Evolutionary conservation across 2,797 vertebrate genomes (phyloP).

Genomic region (Sebastolobus altivelis): DNA sequence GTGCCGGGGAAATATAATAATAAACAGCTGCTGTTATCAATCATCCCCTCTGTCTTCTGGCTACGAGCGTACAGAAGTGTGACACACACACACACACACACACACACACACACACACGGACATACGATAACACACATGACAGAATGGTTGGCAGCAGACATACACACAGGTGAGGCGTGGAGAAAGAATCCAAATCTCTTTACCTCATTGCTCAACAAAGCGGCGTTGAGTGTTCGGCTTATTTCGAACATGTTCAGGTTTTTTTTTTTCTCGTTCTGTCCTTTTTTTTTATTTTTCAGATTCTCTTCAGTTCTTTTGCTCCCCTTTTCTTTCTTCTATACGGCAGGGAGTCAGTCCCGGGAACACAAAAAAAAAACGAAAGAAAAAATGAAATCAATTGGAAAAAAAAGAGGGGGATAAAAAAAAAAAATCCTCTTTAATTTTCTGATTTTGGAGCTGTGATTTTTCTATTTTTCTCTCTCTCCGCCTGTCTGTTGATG

Average conservation of each 20-base stretch:
- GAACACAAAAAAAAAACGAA: slow-evolving; percentile 68
- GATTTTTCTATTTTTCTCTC: slow-evolving; percentile 60
- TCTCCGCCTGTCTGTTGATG: slow-evolving; percentile 82
- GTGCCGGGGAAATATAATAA: slow-evolving; percentile 62
- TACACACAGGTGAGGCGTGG: slow-evolving; percentile 76
- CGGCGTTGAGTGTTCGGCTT: slow-evolving; percentile 99
- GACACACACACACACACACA: slow-evolving; percentile 69
- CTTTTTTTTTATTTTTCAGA: slow-evolving; percentile 60
- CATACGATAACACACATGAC: slow-evolving; percentile 70
- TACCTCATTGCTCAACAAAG: slow-evolving; percentile 99
- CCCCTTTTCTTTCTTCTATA: slow-evolving; percentile 62
- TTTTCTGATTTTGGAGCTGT: slow-evolving; percentile 76
- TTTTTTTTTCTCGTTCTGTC: slow-evolving; percentile 59
- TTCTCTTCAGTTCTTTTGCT: slow-evolving; percentile 80
- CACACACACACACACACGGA: slow-evolving; percentile 62
- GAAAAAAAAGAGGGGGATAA: slow-evolving; percentile 67
- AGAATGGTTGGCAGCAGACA: slow-evolving; percentile 81
- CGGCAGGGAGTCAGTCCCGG: slow-evolving; percentile 81
- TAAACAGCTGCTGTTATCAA: slow-evolving; percentile 73
- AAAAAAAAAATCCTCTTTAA: slow-evolving; percentile 80
- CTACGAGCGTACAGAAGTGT: slow-evolving; percentile 65
- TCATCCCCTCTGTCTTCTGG: slow-evolving; percentile 64
- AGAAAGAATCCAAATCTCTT: slow-evolving; percentile 82
- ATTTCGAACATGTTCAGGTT: slow-evolving; percentile 99
- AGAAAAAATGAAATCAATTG: slow-evolving; percentile 75